These are phyloP conservation scores for Dasyornis broadbenti DNA, from an alignment of 2,113 vertebrate species.

Conservation along the genomic window DNA sequence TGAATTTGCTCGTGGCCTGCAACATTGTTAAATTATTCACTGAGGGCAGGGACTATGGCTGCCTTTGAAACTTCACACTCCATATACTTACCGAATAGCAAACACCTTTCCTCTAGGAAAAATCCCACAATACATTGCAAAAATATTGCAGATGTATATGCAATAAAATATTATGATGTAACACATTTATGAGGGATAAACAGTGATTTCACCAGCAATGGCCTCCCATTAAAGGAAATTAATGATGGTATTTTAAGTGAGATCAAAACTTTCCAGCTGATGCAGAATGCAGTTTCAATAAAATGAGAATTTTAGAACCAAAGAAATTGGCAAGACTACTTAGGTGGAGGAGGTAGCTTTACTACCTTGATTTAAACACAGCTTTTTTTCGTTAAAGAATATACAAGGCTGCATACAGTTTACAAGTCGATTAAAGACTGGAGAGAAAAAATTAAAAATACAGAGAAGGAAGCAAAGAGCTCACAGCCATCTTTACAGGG, in stretches of 20 bases:
- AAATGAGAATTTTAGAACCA: slow-evolving; percentile 36
- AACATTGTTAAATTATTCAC: background rate
- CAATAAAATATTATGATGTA: background rate
- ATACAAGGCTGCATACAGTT: slow-evolving; percentile 21
- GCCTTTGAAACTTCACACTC: background rate
- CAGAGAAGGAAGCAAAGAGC: background rate
- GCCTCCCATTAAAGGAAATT: background rate
- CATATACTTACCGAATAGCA: background rate
- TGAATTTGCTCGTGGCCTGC: background rate
- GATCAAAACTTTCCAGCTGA: slow-evolving; percentile 42
- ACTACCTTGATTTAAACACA: slow-evolving; percentile 30
- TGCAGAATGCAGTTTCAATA: slow-evolving; percentile 7
- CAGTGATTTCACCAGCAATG: slow-evolving; percentile 11
- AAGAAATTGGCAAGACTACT: slow-evolving; percentile 50
- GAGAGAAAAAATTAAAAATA: background rate
- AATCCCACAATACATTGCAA: background rate
- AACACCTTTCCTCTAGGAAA: background rate
- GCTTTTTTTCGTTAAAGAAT: slow-evolving; percentile 6
- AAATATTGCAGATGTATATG: background rate
- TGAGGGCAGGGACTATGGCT: background rate
- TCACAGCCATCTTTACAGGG: background rate
- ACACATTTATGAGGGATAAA: background rate
- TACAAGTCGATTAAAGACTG: background rate
- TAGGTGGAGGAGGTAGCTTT: slow-evolving; percentile 27
- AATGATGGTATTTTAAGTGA: slow-evolving; percentile 14